Evolutionary conservation across 64 coral and sea anemone species (phyloP).

Genomic region (Stichodactyla mertensii): DNA sequence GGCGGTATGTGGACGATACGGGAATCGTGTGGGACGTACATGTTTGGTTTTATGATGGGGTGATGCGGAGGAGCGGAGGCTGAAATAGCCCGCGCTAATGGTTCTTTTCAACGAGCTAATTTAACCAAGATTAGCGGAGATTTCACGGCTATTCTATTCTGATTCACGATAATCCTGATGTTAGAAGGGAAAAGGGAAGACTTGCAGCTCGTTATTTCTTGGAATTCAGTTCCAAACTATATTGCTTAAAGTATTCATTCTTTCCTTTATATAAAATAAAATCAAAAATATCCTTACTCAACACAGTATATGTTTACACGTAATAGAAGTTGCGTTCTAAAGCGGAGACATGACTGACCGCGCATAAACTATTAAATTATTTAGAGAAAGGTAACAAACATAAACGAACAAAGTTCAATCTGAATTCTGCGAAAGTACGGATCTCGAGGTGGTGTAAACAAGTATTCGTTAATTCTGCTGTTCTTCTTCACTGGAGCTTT

Average conservation of each 20-base stretch:
- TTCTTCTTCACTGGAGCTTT: no score
- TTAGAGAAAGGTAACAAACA: not conserved
- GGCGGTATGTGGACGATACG: not conserved
- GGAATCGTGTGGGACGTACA: not conserved
- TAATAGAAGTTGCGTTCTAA: not conserved
- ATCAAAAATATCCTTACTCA: not conserved
- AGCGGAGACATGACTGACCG: not conserved
- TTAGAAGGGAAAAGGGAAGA: not conserved
- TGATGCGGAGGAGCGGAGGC: not conserved
- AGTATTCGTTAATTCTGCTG: no score
- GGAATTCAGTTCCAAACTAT: not conserved
- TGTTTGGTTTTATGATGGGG: not conserved
- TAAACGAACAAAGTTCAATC: not conserved
- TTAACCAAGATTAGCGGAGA: conserved; percentile 7
- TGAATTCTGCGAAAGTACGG: not conserved
- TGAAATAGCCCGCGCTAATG: not conserved
- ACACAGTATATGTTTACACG: not conserved
- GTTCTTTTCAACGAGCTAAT: not conserved
- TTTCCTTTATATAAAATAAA: not conserved
- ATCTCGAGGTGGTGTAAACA: not conserved
- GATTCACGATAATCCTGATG: not conserved
- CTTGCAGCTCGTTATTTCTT: not conserved
- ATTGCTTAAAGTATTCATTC: not conserved
- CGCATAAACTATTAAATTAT: not conserved
- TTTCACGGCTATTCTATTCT: not conserved